Evolutionary conservation across 2,888 invertebrate species (phyloP), one percentile per base, ranked within the genome.

Genomic region (Chesias legatella): DNA sequence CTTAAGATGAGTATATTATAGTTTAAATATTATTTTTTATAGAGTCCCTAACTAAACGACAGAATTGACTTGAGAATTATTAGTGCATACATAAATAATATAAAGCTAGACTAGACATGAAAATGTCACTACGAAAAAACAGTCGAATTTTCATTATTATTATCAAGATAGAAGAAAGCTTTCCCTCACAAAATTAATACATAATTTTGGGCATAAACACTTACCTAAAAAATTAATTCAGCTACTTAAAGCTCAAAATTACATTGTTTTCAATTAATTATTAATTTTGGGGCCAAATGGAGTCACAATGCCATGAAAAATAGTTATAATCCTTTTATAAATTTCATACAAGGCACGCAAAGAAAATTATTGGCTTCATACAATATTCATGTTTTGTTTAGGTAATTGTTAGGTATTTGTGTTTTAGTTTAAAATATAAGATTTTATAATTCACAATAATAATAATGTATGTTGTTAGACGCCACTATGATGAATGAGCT

Each of bases 221-320:
- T 45, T 43, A 41, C 39, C 41, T 50, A 50, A 40, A 25, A 51
- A 48, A 51, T 46, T 48, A 51, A 42, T 51, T 43, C 10, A 44
- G 52, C 50, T 52, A 52, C 30, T 52, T 55, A 55, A 55, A 55
- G 55, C 55, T 55, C 38, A 48, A 51, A 52, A 29, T 52, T 52
- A 55, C 45, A 55, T 50, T 55, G 52, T 48, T 44, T 48, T 40
- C 13, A 36, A 40, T 32, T 42, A 37, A 36, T 36, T 23, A 25
- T 35, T 42, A 13, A 38, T 41, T 46, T 45, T 45, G 45, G 45
- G 45, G 45, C 45, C 45, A 20, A 29, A 30, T 36, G 26, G 35
- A 35, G 44, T 32, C 32, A 27, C 17, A 27, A 34, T 39, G 27
- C 28, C 26, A 9, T 38, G 33, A 8, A 40, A 40, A 25, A 33